Evolutionary conservation across 2,888 invertebrate genomes (phyloP).

Genomic region (Leptopterna dolabrata): DNA sequence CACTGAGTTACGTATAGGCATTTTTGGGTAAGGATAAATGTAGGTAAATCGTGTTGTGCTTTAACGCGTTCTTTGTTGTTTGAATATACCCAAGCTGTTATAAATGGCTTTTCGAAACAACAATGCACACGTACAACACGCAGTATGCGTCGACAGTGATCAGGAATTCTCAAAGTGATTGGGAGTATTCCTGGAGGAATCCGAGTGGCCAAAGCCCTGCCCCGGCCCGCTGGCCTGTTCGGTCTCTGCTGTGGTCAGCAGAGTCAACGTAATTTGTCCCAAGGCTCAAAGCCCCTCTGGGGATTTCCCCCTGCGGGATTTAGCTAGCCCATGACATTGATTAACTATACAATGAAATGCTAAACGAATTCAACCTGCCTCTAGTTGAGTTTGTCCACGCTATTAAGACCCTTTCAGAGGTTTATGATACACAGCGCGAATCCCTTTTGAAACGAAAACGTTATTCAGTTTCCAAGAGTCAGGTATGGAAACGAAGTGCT

Average conservation of each 20-base stretch:
- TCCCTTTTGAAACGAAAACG: background rate
- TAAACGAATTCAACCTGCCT: background rate
- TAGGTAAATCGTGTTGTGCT: background rate
- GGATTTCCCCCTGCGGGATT: background rate
- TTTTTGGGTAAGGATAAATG: too few relatives aligned
- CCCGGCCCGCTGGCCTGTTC: too few relatives aligned
- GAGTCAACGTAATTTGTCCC: slow-evolving; percentile 16
- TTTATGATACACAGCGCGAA: background rate
- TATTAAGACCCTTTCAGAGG: background rate
- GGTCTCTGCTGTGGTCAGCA: background rate
- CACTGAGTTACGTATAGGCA: too few relatives aligned
- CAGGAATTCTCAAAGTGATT: background rate
- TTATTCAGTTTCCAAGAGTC: too few relatives aligned
- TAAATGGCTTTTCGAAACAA: background rate
- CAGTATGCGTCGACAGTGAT: background rate
- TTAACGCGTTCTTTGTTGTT: background rate
- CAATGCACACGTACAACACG: background rate
- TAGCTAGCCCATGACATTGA: background rate
- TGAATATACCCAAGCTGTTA: background rate
- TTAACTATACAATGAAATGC: slow-evolving; percentile 15
- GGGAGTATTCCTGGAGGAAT: background rate
- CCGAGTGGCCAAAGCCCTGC: too few relatives aligned
- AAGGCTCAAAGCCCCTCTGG: background rate
- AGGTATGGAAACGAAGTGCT: too few relatives aligned
- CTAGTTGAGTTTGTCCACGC: background rate